Conservation (phyloP, 92 coral and sea anemone genomes). For the Epizoanthus fatuus region DNA sequence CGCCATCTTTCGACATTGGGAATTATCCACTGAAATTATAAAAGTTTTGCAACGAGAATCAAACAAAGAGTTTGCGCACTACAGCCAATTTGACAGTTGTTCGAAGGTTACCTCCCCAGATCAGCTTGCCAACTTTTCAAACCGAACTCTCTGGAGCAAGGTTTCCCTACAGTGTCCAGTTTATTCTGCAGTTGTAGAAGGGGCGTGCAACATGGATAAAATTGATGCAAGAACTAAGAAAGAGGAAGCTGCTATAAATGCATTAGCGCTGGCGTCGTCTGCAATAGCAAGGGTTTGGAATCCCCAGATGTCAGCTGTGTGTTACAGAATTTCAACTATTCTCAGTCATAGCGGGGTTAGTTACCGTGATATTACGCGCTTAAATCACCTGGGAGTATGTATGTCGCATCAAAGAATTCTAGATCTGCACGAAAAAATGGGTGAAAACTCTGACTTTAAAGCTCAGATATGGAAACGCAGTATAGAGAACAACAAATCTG, state of each 20-base stretch:
- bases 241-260: conserved; percentile 22
- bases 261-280: conserved; percentile 53
- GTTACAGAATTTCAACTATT: conserved; percentile 26
- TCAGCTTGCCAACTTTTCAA: conserved; percentile 59
- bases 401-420: conserved; percentile 55
- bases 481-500: conserved; percentile 47
- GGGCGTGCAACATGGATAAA: conserved; percentile 33
- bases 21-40: conserved; percentile 31
- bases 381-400: conserved; percentile 64
- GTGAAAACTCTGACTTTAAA: conserved; percentile 44
- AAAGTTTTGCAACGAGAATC: conserved; percentile 25
- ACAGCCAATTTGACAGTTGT: conserved; percentile 49
- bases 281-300: conserved; percentile 54
- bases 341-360: conserved; percentile 50
- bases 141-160: conserved; percentile 43
- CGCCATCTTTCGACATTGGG: conserved; percentile 37
- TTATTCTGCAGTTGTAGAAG: conserved; percentile 21
- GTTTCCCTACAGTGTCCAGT: conserved; percentile 53
- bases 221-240: not conserved
- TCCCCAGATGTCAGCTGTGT: conserved; percentile 59
- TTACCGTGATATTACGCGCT: conserved; percentile 35
- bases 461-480: conserved; percentile 32
- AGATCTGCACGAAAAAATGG: conserved; percentile 54
- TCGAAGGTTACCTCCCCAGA: conserved; percentile 43
- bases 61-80: conserved; percentile 21